phyloP scores from a whole-genome alignment of 2,888 invertebrate species.

The Creontiades dilutus region DNA sequence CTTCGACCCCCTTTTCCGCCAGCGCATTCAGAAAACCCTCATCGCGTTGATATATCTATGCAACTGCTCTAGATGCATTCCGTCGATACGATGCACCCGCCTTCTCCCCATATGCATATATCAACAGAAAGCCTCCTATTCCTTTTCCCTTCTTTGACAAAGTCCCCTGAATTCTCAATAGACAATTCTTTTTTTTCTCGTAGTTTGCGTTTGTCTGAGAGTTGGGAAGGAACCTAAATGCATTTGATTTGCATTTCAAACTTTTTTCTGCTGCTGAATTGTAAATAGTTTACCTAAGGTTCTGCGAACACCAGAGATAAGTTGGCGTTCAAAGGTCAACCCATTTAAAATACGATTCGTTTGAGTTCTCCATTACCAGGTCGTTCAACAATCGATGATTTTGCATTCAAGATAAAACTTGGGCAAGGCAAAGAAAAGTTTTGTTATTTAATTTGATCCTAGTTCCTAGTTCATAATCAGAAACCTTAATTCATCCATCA shows the following conservation, averaged over 20 bases:
- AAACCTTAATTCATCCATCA: too few species aligned
- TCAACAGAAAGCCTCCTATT: background rate
- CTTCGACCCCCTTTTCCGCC: background rate
- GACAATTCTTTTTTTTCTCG: background rate
- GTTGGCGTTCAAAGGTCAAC: background rate
- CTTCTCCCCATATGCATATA: conserved; percentile 12
- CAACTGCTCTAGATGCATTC: conserved; percentile 32
- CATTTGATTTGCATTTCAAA: conserved; percentile 28
- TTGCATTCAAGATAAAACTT: too few species aligned
- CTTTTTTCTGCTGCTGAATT: background rate
- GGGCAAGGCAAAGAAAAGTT: too few species aligned
- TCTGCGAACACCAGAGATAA: background rate
- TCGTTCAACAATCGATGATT: too few species aligned
- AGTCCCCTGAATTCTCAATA: background rate
- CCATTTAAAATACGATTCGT: too few species aligned
- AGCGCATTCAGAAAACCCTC: conserved; percentile 1
- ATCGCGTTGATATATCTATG: conserved; percentile 20
- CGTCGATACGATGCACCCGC: conserved; percentile 20
- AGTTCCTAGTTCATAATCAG: too few species aligned
- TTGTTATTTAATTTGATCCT: too few species aligned
- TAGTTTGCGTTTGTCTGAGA: background rate
- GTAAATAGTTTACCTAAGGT: conserved; percentile 27
- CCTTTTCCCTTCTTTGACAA: conserved; percentile 16
- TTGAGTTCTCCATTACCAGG: too few species aligned
- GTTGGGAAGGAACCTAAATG: background rate